Base-by-base conservation (phyloP, 1,140 invertebrate species). In the Brachionus asplanchnoidis region DNA sequence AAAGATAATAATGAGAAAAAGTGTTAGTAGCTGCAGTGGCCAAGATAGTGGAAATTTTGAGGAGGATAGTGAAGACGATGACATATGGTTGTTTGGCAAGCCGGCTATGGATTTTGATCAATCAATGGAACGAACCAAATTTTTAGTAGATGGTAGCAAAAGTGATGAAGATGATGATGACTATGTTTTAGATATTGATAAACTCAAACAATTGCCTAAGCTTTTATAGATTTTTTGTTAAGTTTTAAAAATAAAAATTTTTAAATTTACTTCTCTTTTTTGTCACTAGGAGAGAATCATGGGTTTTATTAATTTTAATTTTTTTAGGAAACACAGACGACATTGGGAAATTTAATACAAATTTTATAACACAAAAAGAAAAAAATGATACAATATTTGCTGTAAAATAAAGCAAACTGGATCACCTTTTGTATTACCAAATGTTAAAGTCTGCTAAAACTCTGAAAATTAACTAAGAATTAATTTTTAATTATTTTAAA, bases 41-140 rank as follows among this genome's bases (percentile, higher is more conserved):
- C 68, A 73, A 42, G 68, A 73, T 73, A 73, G 68, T 73, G 68
- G 68, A 42, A 73, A 73, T 73, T 73, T 73, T 42, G 68, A 73
- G 32, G 68, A 42, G 8, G 68, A 73, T 14, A 42, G 36, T 73
- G 68, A 73, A 7, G 68, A 73, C 42, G 68, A 73, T 20, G 68
- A 73, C 32, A 73, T 73, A 42, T 73, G 68, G 68, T 42, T 73
- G 68, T 73, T 73, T 42, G 68, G 68, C 3, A 73, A 73, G 36
- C 68, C 68, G 28, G n/a, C 68, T 17, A n/a, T 73, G 28, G 68
- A 73, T 9, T 20, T 42, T 17, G 36, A 20, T 73, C n/a, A 73
- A 17, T 9, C 32, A 42, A 73, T 42, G 40, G 40, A 20, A 40
- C 14, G n/a, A 42, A 42, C 68, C 17, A 73, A 73, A 42, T n/a